phyloP scores from a whole-genome alignment of 2,797 vertebrate genomes.

The Moxostoma hubbsi region DNA sequence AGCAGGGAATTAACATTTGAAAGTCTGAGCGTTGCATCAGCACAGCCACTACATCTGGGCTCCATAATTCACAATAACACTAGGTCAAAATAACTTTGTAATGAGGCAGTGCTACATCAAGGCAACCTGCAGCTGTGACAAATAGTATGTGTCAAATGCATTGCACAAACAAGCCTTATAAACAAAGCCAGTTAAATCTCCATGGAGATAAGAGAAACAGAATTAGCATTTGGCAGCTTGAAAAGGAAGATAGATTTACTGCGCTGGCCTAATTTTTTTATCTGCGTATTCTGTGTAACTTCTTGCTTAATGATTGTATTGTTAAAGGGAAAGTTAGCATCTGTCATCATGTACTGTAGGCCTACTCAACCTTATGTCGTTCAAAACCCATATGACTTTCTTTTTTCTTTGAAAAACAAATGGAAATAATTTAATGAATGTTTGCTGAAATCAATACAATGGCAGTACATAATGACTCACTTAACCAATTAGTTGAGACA shows the following conservation, averaged over 20 bases:
- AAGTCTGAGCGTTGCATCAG: background rate
- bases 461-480: too few species aligned
- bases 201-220: constrained; percentile 41
- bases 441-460: too few species aligned
- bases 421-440: too few species aligned
- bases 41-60: background rate
- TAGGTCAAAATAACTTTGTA: constrained; percentile 9
- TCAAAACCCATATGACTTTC: too few species aligned
- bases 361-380: too few species aligned
- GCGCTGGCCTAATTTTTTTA: background rate
- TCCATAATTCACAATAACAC: constrained; percentile 8
- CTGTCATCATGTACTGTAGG: too few species aligned
- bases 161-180: constrained; percentile 42
- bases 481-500: too few species aligned
- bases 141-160: constrained; percentile 50
- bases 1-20: background rate
- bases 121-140: constrained; percentile 41
- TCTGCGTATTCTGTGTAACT: background rate
- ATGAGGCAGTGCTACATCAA: constrained; percentile 9
- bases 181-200: constrained; percentile 45
- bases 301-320: background rate
- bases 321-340: background rate
- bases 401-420: too few species aligned
- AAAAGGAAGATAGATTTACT: constrained; percentile 20
- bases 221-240: constrained; percentile 38